Evolutionary conservation across 2,113 vertebrate species (phyloP).

Genomic region (Tor tambroides): DNA sequence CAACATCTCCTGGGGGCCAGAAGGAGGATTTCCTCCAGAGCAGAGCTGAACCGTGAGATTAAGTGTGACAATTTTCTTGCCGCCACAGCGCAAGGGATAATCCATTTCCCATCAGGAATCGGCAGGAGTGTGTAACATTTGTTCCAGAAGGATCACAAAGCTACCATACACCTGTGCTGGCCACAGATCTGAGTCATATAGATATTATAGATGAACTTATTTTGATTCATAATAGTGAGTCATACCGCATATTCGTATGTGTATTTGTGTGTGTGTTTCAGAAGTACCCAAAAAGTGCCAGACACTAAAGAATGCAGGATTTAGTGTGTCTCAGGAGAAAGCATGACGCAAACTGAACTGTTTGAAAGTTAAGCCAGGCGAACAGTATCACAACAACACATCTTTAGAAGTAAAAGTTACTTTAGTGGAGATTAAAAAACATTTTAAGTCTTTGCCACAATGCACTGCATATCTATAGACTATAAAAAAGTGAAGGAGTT

Average conservation of each 20-base stretch:
- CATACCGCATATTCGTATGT: not conserved
- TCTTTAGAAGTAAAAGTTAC: not conserved
- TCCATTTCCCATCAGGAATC: conserved; percentile 18
- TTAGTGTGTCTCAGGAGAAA: not conserved
- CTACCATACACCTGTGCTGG: not conserved
- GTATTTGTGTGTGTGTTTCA: not conserved
- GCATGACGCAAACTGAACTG: not conserved
- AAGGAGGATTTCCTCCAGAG: conserved; percentile 12
- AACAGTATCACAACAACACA: not conserved
- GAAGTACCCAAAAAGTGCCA: not conserved
- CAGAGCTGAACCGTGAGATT: conserved; percentile 16
- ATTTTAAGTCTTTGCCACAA: not conserved
- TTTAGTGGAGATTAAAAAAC: not conserved
- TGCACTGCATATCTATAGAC: not conserved
- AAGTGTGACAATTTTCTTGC: not conserved
- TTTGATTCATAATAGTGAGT: conserved; percentile 11
- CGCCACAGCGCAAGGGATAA: not conserved
- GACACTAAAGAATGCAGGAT: not conserved
- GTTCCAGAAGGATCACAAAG: not conserved
- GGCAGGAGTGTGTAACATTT: not conserved
- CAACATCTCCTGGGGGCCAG: not conserved
- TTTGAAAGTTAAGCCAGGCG: not conserved
- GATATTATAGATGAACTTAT: not conserved
- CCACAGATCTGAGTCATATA: conserved; percentile 13
- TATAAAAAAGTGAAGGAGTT: not conserved